These are phyloP conservation scores for Apamea crenata DNA, from an alignment of 2,888 invertebrate genomes.

Conservation along the genomic window DNA sequence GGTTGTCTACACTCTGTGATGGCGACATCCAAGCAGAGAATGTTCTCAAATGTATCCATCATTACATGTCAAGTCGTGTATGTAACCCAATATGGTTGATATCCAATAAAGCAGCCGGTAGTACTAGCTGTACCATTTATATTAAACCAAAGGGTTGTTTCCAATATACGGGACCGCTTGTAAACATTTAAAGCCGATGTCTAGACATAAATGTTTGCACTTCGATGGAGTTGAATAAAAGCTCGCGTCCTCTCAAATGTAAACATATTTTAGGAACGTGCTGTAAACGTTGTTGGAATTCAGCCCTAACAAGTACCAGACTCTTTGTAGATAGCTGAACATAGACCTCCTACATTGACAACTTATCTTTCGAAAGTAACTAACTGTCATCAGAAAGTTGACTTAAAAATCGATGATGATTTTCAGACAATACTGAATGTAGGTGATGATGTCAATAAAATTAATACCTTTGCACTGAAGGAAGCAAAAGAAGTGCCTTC, in stretches of 20 bases:
- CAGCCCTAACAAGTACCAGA: constrained; percentile 3
- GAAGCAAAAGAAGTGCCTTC: neutral
- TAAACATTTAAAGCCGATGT: constrained; percentile 56
- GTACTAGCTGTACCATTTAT: constrained; percentile 38
- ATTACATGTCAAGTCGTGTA: constrained; percentile 10
- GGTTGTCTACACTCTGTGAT: neutral
- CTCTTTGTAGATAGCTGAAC: constrained; percentile 7
- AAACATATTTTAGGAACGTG: constrained; percentile 47
- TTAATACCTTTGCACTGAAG: neutral
- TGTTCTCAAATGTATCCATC: constrained; percentile 13
- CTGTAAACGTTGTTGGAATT: constrained; percentile 25
- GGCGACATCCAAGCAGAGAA: neutral
- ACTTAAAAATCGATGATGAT: neutral
- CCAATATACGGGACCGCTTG: constrained; percentile 46
- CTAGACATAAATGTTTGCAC: constrained; percentile 59
- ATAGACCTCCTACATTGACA: neutral
- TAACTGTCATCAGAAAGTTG: neutral
- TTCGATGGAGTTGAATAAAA: constrained; percentile 51
- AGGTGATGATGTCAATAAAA: no score
- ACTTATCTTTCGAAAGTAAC: neutral
- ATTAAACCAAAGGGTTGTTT: constrained; percentile 55
- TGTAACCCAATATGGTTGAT: constrained; percentile 26
- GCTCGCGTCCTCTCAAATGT: constrained; percentile 32
- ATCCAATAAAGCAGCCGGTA: constrained; percentile 35
- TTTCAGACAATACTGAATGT: neutral